Percentiles rank a stretch among this genome's conserved stretches.
Conservation (phyloP, 1,140 invertebrate genomes). For the Delia radicum region DNA sequence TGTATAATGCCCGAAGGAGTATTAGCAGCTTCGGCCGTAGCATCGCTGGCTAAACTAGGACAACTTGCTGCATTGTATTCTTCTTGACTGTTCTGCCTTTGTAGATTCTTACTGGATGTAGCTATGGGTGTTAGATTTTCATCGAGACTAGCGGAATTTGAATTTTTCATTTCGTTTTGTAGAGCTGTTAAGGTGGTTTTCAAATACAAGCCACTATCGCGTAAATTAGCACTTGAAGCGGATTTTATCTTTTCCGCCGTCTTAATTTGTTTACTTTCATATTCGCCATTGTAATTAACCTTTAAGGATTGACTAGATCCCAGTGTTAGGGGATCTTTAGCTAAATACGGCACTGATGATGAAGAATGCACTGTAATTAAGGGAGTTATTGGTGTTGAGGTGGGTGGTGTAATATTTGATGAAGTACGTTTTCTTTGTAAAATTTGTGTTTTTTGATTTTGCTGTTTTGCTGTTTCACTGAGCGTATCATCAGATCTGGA, state of each 20-base stretch:
- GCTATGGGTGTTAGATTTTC: slow-evolving; percentile 31
- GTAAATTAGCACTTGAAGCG: slow-evolving; percentile 45
- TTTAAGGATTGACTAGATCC: slow-evolving; percentile 56
- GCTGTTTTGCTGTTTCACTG: slow-evolving; percentile 60
- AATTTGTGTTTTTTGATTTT: slow-evolving; percentile 42
- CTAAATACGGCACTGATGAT: slow-evolving; percentile 48
- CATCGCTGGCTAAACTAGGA: slow-evolving; percentile 41
- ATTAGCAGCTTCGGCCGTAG: slow-evolving; percentile 27
- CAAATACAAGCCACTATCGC: slow-evolving; percentile 57
- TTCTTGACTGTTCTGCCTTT: slow-evolving; percentile 47
- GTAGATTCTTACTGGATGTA: slow-evolving; percentile 41
- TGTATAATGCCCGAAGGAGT: slow-evolving; percentile 64
- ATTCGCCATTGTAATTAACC: slow-evolving; percentile 55
- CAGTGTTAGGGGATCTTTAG: slow-evolving; percentile 60
- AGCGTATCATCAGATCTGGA: slow-evolving; percentile 77
- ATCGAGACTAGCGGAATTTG: slow-evolving; percentile 24
- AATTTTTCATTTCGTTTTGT: slow-evolving; percentile 33
- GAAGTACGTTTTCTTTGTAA: slow-evolving; percentile 56
- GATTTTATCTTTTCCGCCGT: slow-evolving; percentile 36
- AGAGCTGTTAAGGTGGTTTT: slow-evolving; percentile 52
- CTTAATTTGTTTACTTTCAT: slow-evolving; percentile 55
- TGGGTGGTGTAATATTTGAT: slow-evolving; percentile 50
- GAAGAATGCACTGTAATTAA: slow-evolving; percentile 44
- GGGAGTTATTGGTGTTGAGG: slow-evolving; percentile 33
- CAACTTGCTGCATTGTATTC: slow-evolving; percentile 43